Conservation (phyloP, 2,797 vertebrate genomes). For the Rhinichthys osculus region DNA sequence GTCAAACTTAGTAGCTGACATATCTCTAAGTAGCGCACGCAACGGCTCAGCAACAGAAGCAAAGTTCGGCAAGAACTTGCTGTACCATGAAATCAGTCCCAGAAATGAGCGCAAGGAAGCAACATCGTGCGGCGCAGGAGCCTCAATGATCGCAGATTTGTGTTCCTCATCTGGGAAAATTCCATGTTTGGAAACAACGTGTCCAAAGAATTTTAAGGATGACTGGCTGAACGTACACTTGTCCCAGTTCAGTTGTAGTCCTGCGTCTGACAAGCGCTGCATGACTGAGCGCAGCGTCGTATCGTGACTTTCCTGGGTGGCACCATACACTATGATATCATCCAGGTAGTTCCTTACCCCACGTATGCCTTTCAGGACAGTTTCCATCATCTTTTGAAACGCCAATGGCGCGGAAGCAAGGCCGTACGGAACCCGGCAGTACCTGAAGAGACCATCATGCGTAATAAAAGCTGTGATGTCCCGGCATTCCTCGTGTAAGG, state of each 20-base stretch:
- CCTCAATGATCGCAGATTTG: neutral
- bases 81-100: neutral
- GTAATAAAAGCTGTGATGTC: slow-evolving; percentile 18
- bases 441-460: slow-evolving; percentile 6
- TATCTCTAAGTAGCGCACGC: neutral
- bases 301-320: neutral
- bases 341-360: slow-evolving; percentile 13
- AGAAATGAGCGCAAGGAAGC: neutral
- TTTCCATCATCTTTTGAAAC: neutral
- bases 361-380: neutral
- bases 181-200: neutral
- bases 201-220: neutral
- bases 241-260: neutral
- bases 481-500: slow-evolving; percentile 7
- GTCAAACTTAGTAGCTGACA: neutral
- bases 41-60: neutral
- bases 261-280: neutral
- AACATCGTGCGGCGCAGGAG: neutral
- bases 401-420: neutral
- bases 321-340: neutral
- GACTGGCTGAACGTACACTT: neutral
- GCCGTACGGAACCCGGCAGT: neutral
- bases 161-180: neutral
- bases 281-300: neutral
- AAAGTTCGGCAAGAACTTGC: neutral